phyloP scores from a whole-genome alignment of 2,113 vertebrate species.

The Ochotona curzoniae region DNA sequence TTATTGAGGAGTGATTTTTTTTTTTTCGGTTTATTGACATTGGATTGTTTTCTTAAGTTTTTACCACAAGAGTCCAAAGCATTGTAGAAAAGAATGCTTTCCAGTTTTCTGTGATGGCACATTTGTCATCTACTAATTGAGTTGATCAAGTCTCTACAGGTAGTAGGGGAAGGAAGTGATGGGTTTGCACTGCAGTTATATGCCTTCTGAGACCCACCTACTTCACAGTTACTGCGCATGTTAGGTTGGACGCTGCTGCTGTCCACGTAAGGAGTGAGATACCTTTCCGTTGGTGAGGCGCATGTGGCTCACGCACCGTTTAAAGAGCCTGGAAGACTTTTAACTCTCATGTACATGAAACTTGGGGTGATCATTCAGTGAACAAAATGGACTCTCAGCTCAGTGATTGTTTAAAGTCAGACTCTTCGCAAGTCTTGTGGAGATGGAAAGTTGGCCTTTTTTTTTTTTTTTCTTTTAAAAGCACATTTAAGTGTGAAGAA shows the following conservation, averaged over 20 bases:
- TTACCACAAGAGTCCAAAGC: constrained; percentile 18
- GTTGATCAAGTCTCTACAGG: background rate
- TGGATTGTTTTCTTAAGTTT: constrained; percentile 63
- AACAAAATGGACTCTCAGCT: background rate
- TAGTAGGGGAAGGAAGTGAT: background rate
- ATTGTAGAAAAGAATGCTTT: constrained; percentile 21
- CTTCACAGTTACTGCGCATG: background rate
- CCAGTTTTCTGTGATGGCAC: background rate
- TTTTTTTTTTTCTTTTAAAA: too few relatives aligned
- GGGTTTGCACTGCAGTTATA: background rate
- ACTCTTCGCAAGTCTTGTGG: background rate
- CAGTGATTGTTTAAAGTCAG: background rate
- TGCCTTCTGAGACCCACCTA: background rate
- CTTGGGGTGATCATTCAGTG: background rate
- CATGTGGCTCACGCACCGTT: constrained; percentile 23
- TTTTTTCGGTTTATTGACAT: constrained; percentile 89
- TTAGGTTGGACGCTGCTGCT: background rate
- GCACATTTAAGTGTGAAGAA: background rate
- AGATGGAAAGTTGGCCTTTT: background rate
- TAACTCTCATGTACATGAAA: background rate
- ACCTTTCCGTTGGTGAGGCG: background rate
- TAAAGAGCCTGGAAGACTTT: constrained; percentile 22
- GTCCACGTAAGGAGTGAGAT: constrained; percentile 21
- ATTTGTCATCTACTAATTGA: constrained; percentile 28
- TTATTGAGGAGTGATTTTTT: constrained; percentile 78